These are phyloP conservation scores for Peromyscus eremicus DNA, from an alignment of 2,797 vertebrate species.

Conservation along the genomic window DNA sequence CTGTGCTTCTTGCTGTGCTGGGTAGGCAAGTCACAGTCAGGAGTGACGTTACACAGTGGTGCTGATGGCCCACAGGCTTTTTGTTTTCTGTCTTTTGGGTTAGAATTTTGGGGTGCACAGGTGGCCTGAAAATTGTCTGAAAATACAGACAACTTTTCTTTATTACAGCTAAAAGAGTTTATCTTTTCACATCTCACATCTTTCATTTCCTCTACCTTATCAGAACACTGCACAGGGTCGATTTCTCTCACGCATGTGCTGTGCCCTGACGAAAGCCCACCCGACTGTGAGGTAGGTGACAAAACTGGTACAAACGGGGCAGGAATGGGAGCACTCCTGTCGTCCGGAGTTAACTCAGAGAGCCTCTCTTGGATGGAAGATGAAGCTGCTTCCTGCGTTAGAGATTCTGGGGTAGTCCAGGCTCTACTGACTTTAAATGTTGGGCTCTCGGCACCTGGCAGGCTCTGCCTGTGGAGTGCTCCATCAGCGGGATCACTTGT, in stretches of 20 bases:
- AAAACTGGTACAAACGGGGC: slow-evolving; percentile 83
- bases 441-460: slow-evolving; percentile 41
- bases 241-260: slow-evolving; percentile 66
- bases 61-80: slow-evolving; percentile 72
- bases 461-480: slow-evolving; percentile 18
- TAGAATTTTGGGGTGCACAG: slow-evolving; percentile 56
- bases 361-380: slow-evolving; percentile 84
- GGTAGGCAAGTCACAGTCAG: slow-evolving; percentile 66
- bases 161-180: slow-evolving; percentile 73
- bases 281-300: slow-evolving; percentile 79
- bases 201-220: slow-evolving; percentile 75
- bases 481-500: slow-evolving; percentile 51
- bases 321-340: slow-evolving; percentile 80
- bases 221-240: slow-evolving; percentile 79
- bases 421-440: slow-evolving; percentile 82
- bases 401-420: slow-evolving; percentile 78
- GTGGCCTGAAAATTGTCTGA: slow-evolving; percentile 70
- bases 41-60: slow-evolving; percentile 66
- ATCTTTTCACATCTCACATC: slow-evolving; percentile 84
- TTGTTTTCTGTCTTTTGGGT: slow-evolving; percentile 77
- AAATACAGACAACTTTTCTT: slow-evolving; percentile 79
- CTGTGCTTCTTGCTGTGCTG: slow-evolving; percentile 75
- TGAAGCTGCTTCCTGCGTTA: slow-evolving; percentile 80
- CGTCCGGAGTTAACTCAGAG: slow-evolving; percentile 85
- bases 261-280: slow-evolving; percentile 82